Evolutionary conservation across 1,140 invertebrate genomes (phyloP), one percentile per base, ranked within the genome.

Genomic region (Chironomus tepperi): DNA sequence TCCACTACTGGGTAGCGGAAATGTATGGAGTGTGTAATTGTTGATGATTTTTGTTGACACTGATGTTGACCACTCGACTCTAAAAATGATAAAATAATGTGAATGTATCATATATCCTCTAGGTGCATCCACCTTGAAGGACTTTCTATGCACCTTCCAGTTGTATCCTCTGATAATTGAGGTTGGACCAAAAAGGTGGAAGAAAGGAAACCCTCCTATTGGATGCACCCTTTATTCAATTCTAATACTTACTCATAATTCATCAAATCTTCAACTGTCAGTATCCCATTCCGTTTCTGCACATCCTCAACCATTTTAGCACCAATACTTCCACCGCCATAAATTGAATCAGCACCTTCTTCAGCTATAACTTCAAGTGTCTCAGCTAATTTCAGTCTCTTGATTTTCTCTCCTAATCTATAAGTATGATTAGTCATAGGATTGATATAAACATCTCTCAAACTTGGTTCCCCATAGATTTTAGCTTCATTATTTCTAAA

Each of bases 361-460:
- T 84, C 79, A 0, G 92, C 88, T 34, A 97, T 89, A 10, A 86
- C 84, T 77, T 87, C 84, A 19, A 97, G 79, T 0, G 94, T 96
- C 47, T 89, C 80, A 0, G 91, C 93, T 12, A 97, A 80, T 78
- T 86, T 83, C 12, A 87, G 87, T 34, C 91, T 83, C 76, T 86
- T 89, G 76, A 95, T 87, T 19, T 84, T 83, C 70, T 96, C 90
- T 12, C 90, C 92, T 80, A 85, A 84, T 80, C 84, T 79, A 83
- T 86, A 91, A 0, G 89, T 81, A 24, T 85, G 78, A 18, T 87
- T 86, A 0, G 90, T 92, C 42, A 78, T 80, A 5, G 87, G 86
- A 80, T 93, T 86, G 43, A 92, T 85, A 75, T 91, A 88, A 65
- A 91, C 84, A 79, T 91, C 88, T 3, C 87, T 85, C 78, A 79